Evolutionary conservation across 37 sponge, comb jelly and placozoan species (phyloP).

Genomic region (Diacarnus erythraeanus): DNA sequence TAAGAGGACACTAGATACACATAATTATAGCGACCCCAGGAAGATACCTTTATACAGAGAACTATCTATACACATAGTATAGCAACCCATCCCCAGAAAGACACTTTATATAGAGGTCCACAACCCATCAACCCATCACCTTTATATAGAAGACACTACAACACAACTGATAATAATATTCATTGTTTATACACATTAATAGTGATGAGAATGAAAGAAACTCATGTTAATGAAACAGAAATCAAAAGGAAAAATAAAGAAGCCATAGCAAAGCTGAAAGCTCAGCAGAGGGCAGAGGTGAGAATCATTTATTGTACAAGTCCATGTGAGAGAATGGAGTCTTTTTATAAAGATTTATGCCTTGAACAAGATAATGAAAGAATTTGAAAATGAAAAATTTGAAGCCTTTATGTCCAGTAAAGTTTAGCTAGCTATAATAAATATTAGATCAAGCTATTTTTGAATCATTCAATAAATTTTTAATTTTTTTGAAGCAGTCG

Average conservation of each 20-base stretch:
- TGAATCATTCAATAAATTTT: not conserved
- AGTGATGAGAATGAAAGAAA: not conserved
- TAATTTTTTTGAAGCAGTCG: not conserved
- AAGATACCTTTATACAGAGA: no score
- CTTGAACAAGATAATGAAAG: constrained; percentile 62
- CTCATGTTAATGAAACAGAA: not conserved
- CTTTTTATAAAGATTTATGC: constrained; percentile 59
- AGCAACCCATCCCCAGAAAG: no score
- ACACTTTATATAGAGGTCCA: no score
- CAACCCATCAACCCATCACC: no score
- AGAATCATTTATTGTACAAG: not conserved
- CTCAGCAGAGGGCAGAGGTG: constrained; percentile 76
- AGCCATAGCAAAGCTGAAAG: constrained; percentile 33
- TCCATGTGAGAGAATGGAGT: not conserved
- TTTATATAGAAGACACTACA: no score
- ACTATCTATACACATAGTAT: no score
- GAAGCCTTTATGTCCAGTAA: constrained; percentile 32
- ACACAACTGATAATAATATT: no score
- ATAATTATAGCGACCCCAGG: no score
- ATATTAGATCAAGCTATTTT: not conserved
- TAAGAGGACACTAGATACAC: no score
- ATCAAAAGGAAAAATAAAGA: constrained; percentile 15
- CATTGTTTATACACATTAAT: no score
- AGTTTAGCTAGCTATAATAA: constrained; percentile 18
- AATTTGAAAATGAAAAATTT: constrained; percentile 59